Base-by-base conservation (phyloP, 2,113 vertebrate genomes). In the Callionymus lyra region DNA sequence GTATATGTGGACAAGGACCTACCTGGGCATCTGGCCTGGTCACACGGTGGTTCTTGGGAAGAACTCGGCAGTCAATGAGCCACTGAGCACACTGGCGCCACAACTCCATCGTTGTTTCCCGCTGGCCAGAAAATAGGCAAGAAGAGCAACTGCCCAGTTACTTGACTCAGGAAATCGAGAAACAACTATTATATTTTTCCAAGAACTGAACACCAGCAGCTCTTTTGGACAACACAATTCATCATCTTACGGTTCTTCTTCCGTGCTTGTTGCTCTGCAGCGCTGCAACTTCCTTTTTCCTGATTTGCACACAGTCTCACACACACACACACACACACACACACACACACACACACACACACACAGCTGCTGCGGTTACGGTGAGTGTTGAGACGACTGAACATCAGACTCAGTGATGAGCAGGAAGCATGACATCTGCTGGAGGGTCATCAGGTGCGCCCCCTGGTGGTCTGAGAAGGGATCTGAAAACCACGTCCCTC, bases 81-180 rank as follows among this genome's bases (percentile, higher is more conserved):
- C 94, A 97, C 11, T 36, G 68, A 2, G 87, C 87, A 1, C 93
- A 96, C 12, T 96, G 93, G 1, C 88, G 80, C 93, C 94, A 97
- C 38, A 86, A 52, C 76, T 98, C 94, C 94, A 95, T 97, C 50
- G 72, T 56, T 43, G 41, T 35, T 56, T 50, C 53, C 52, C 54
- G 38, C 16, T 6, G 8, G 39, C 2, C 40, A 9, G 42, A 18
- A 18, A 12, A 44, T 1, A 34, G 10, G 9, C 14, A 6, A 4
- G 10, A 11, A 13, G 9, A 12, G 16, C 10, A 6, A 12, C 4
- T 12, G 41, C 10, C 1, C 4, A 6, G n/a, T 31, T n/a, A 9
- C 19, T 42, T 27, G 12, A 13, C 9, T 10, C 6, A 40, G 5
- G 14, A 34, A n/a, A 31, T 21, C 10, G n/a, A n/a, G n/a, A n/a